A percentile compares a stretch with the other conserved stretches of the same genome.
phyloP scores from a whole-genome alignment of 2,113 vertebrate species.

The Pelusios castaneus region DNA sequence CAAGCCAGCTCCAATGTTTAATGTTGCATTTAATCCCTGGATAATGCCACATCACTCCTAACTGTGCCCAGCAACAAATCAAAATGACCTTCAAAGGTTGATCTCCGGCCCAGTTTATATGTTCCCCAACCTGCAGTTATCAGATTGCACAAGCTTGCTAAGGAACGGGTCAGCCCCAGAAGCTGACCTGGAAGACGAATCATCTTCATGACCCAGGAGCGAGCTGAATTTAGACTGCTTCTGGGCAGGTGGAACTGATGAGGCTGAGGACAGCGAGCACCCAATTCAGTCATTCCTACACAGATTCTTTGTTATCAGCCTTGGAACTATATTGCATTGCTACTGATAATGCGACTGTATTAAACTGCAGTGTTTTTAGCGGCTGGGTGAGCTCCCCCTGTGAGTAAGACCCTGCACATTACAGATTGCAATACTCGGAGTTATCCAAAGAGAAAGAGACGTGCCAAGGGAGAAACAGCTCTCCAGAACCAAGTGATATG shows the following conservation, averaged over 20 bases:
- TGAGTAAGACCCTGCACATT: background rate
- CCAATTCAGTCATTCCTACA: background rate
- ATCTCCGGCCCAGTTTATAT: background rate
- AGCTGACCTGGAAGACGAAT: background rate
- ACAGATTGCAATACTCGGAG: background rate
- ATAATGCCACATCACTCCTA: constrained; percentile 44
- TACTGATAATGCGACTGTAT: background rate
- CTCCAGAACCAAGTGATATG: background rate
- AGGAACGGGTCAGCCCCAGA: background rate
- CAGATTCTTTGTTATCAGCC: background rate
- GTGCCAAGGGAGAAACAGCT: background rate
- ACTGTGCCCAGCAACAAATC: constrained; percentile 39
- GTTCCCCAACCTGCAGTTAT: background rate
- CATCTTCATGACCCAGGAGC: background rate
- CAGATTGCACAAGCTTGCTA: background rate
- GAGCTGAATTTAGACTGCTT: fast-evolving
- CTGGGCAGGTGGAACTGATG: fast-evolving
- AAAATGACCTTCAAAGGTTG: constrained; percentile 54
- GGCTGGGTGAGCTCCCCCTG: background rate
- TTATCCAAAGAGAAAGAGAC: background rate
- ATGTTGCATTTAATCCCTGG: constrained; percentile 61
- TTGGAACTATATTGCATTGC: no score
- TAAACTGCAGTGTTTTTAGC: background rate
- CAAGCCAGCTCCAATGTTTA: constrained; percentile 53
- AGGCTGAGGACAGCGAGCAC: background rate